Base-by-base conservation (phyloP, 1,140 invertebrate species). In the Drosophila albomicans region DNA sequence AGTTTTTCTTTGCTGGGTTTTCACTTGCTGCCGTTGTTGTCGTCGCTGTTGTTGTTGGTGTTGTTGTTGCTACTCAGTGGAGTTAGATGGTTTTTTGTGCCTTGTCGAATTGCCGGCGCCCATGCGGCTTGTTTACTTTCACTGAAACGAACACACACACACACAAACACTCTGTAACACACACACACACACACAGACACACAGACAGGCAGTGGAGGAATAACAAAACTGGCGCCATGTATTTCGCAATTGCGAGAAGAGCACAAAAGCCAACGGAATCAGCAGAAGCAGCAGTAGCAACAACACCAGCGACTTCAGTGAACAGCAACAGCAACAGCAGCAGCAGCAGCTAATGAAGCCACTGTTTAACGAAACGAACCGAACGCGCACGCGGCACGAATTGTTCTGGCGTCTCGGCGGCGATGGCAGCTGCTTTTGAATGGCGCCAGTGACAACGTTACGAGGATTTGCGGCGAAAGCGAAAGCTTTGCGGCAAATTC, bases 361-460 rank as follows among this genome's bases (percentile, higher is more conserved):
- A 54, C 48, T 62, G 11, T 45, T 52, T 28, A 58, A 65, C 11
- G 45, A 67, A 79, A 79, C 75, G 82, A 87, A 91, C 84, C 88
- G 88, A 81, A 91, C 88, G 78, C 82, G 88, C 88, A 74, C 80
- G 75, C 88, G 71, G 88, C 80, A 81, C 88, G 84, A 88, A 79
- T 84, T 84, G 78, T 88, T 91, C 88, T 91, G 88, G 58, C 48
- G 49, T 64, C 57, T 62, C 45, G 43, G 54, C 71, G 65, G 75
- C 68, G 54, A 52, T 75, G 59, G 61, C 62, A 57, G 70, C 66
- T 78, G 78, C 75, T 89, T 89, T 81, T 88, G 38, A 78, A 84
- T 54, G 43, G 38, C 61, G 30, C 11, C 46, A 43, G 32, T 45
- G 6, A 16, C 71, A 35, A 51, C 66, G 48, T 5, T 7, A 35